These are phyloP conservation scores for Phymastichus coffea DNA, from an alignment of 1,140 invertebrate genomes.

Conservation along the genomic window DNA sequence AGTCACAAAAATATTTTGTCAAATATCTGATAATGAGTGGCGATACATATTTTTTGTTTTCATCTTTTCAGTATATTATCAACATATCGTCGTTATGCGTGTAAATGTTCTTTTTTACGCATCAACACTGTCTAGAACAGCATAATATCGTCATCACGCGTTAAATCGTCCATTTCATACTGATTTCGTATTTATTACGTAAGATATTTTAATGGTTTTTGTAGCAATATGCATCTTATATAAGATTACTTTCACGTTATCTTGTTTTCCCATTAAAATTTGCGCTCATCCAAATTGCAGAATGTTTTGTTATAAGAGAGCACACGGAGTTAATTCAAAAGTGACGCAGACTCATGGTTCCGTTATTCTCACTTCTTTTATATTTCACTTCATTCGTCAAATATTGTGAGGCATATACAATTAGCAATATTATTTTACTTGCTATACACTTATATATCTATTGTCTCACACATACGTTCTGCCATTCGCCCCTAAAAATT, in stretches of 20 bases:
- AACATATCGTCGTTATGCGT: conserved; percentile 13
- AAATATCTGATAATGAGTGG: conserved; percentile 34
- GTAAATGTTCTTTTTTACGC: conserved; percentile 14
- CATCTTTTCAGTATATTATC: conserved; percentile 23
- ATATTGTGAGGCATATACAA: conserved; percentile 5
- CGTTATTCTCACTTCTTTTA: conserved; percentile 6
- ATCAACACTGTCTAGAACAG: background rate
- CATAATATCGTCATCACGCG: background rate
- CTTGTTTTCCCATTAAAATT: conserved; percentile 12
- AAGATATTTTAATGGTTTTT: conserved; percentile 23
- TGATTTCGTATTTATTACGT: conserved; percentile 25
- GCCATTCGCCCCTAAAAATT: conserved; percentile 34
- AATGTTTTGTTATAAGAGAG: conserved; percentile 1
- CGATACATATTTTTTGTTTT: conserved; percentile 26
- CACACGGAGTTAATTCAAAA: conserved; percentile 30
- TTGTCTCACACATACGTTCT: background rate
- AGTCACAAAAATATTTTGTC: conserved; percentile 53
- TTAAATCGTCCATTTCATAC: conserved; percentile 17
- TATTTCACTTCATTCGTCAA: background rate
- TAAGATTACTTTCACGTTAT: conserved; percentile 23
- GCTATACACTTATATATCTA: conserved; percentile 19
- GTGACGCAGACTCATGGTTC: conserved; percentile 17
- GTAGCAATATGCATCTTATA: conserved; percentile 27
- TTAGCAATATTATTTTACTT: conserved; percentile 5
- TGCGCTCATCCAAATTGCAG: conserved; percentile 8